A percentile compares a stretch with the other conserved stretches of the same genome.
Conservation (phyloP, 2,797 vertebrate species). For the Heterohyrax brucei region DNA sequence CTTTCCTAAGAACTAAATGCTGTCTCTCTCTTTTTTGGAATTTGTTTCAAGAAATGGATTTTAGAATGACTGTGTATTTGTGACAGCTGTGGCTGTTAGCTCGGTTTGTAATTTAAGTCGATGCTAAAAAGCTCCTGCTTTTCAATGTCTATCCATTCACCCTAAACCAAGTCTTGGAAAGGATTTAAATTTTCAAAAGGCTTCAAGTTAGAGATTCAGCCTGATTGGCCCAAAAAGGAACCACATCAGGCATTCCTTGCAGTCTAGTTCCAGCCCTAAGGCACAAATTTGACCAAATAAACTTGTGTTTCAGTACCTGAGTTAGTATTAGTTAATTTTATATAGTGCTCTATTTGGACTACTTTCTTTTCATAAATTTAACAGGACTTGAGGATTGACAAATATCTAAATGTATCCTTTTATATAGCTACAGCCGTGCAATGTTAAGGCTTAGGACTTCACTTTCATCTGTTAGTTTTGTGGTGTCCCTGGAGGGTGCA, state of each 20-base stretch:
- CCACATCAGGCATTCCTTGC: not conserved
- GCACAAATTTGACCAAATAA: not conserved
- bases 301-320: not conserved
- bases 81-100: not conserved
- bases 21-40: not conserved
- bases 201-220: not conserved
- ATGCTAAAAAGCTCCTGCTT: not conserved
- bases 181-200: not conserved
- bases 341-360: not conserved
- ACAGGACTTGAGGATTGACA: not conserved
- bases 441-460: not conserved
- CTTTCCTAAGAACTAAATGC: not conserved
- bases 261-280: not conserved
- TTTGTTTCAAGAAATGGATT: not conserved
- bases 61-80: not conserved
- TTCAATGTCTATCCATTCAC: not conserved
- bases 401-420: constrained; percentile 2
- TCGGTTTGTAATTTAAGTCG: not conserved
- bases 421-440: not conserved
- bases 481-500: not conserved
- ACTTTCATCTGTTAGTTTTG: not conserved
- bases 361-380: not conserved
- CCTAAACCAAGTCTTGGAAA: not conserved
- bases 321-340: not conserved
- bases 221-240: not conserved